A percentile compares a stretch with the other conserved stretches of the same genome.
Evolutionary conservation across 2,113 vertebrate genomes (phyloP).

Genomic region (Prunella fulvescens): DNA sequence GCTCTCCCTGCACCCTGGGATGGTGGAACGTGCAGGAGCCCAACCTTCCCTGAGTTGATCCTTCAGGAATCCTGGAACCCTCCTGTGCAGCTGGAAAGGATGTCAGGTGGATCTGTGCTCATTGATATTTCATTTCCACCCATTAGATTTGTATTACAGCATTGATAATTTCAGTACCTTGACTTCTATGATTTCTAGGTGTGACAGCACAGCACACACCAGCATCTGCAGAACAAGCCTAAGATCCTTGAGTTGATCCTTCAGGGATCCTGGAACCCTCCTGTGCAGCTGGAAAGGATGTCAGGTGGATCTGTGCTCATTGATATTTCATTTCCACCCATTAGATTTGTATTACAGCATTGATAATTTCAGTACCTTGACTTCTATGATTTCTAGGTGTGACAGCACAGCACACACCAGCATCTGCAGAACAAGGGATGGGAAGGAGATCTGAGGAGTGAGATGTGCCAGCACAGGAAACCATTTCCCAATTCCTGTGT

Average conservation of each 20-base stretch:
- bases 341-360: fast-evolving
- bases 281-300: background rate
- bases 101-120: fast-evolving
- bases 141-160: fast-evolving
- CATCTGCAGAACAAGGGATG: background rate
- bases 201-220: background rate
- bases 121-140: background rate
- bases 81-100: background rate
- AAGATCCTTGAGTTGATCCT: too few relatives aligned
- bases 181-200: background rate
- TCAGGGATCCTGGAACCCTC: background rate
- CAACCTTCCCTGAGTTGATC: background rate
- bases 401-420: background rate
- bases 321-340: background rate
- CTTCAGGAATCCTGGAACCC: background rate
- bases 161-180: background rate
- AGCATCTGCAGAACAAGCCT: background rate
- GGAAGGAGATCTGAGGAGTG: background rate
- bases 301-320: background rate
- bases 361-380: background rate
- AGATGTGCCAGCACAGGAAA: background rate
- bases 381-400: background rate
- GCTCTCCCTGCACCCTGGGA: background rate
- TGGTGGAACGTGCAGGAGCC: background rate
- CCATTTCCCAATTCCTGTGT: background rate